Conservation (phyloP, 2,113 vertebrate species). For the Tautogolabrus adspersus region DNA sequence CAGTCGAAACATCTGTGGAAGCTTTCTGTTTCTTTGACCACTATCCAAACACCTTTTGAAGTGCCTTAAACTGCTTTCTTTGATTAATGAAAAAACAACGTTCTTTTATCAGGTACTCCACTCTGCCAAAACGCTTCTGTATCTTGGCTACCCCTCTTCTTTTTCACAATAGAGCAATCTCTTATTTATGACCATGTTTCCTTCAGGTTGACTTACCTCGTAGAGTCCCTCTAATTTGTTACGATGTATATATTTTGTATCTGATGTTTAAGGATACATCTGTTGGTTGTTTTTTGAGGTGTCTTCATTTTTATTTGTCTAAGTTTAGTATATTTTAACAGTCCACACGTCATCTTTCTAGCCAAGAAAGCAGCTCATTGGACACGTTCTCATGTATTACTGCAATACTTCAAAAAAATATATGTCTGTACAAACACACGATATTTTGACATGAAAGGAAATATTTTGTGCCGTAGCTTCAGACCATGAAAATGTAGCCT, state of each 20-base stretch:
- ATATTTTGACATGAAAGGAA: conserved; percentile 17
- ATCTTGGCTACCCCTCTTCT: conserved; percentile 34
- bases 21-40: conserved; percentile 37
- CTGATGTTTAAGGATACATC: conserved; percentile 34
- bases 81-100: conserved; percentile 38
- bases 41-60: conserved; percentile 48
- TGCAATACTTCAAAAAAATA: conserved; percentile 42
- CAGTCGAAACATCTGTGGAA: conserved; percentile 39
- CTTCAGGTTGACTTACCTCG: conserved; percentile 14
- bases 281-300: conserved; percentile 26
- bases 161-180: conserved; percentile 27
- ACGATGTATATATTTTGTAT: conserved; percentile 59
- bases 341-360: too few species aligned
- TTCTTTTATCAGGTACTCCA: conserved; percentile 46
- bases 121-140: conserved; percentile 14
- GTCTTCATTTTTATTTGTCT: conserved; percentile 36
- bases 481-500: conserved; percentile 21
- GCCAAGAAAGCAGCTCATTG: background rate
- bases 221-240: conserved; percentile 46
- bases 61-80: conserved; percentile 64
- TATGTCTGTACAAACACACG: conserved; percentile 4
- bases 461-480: conserved; percentile 6
- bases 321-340: background rate
- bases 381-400: conserved; percentile 31
- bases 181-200: conserved; percentile 59